phyloP scores from a whole-genome alignment of 2,888 invertebrate genomes.

The Teleogryllus oceanicus region DNA sequence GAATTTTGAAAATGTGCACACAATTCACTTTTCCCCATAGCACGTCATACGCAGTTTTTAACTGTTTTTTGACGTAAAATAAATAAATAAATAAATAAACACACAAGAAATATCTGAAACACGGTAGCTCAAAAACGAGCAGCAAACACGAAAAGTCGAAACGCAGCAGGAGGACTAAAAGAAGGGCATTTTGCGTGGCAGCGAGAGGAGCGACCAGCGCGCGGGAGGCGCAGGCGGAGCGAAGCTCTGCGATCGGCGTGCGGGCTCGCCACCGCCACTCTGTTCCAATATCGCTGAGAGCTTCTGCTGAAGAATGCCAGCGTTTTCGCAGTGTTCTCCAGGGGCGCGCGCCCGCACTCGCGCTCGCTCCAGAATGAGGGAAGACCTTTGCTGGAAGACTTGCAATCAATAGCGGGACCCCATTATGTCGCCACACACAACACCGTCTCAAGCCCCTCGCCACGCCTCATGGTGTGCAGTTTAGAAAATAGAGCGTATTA shows the following conservation, averaged over 20 bases:
- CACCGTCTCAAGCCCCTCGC: neutral
- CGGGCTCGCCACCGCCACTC: neutral
- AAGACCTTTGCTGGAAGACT: neutral
- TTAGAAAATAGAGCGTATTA: neutral
- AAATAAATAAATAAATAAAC: no score
- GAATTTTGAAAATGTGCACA: no score
- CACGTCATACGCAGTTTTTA: no score
- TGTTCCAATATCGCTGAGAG: slow-evolving; percentile 2
- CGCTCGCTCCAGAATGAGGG: neutral
- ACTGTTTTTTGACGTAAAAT: no score
- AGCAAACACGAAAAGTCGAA: no score
- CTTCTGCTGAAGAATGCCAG: slow-evolving; percentile 8
- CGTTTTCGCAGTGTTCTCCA: neutral
- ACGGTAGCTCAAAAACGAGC: no score
- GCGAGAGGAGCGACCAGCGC: no score
- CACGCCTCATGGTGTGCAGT: neutral
- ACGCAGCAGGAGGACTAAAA: no score
- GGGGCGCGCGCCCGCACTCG: neutral
- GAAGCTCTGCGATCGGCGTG: neutral
- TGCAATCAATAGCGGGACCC: neutral
- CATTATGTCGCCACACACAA: neutral
- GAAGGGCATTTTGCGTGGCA: no score
- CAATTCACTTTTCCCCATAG: no score
- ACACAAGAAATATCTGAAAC: no score
- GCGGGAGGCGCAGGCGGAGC: no score